Conservation (phyloP, 2,797 vertebrate species). For the Crax fasciolata region DNA sequence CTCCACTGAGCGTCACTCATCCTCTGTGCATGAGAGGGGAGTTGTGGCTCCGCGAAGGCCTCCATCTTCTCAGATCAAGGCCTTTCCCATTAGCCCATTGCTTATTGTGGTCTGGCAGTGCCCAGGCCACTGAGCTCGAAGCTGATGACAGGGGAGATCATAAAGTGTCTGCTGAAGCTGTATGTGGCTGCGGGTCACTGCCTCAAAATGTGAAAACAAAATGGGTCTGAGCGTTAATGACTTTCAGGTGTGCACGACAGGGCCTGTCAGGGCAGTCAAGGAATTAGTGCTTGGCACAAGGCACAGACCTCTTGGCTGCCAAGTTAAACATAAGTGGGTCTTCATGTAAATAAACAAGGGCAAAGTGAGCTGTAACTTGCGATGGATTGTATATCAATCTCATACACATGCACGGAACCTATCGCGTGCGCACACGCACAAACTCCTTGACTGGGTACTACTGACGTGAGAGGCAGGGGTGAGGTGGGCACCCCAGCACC, state of each 20-base stretch:
- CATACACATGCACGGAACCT: fast-evolving
- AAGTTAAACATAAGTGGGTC: constrained; percentile 72
- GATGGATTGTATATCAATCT: neutral
- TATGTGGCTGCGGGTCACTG: constrained; percentile 76
- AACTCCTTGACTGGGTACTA: too few species aligned
- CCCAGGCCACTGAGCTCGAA: neutral
- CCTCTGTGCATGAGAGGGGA: fast-evolving
- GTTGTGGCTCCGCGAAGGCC: neutral
- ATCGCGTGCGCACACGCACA: fast-evolving
- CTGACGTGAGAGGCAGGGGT: neutral
- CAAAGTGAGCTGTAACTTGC: constrained; percentile 32
- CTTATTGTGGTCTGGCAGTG: constrained; percentile 16
- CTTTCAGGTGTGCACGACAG: constrained; percentile 78
- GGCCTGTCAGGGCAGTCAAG: constrained; percentile 61
- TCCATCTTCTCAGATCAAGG: neutral
- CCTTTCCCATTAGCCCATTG: neutral
- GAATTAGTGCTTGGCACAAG: constrained; percentile 61
- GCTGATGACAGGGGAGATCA: constrained; percentile 70
- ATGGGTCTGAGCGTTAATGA: constrained; percentile 74
- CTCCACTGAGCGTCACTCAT: fast-evolving
- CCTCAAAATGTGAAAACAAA: constrained; percentile 80
- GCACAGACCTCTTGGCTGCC: constrained; percentile 62
- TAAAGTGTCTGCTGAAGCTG: constrained; percentile 73
- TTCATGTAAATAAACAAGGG: constrained; percentile 58
- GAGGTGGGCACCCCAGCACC: neutral